Evolutionary conservation across 2,888 invertebrate genomes (phyloP), one percentile per base, ranked within the genome.

Genomic region (Nipponacmea schrenckii): DNA sequence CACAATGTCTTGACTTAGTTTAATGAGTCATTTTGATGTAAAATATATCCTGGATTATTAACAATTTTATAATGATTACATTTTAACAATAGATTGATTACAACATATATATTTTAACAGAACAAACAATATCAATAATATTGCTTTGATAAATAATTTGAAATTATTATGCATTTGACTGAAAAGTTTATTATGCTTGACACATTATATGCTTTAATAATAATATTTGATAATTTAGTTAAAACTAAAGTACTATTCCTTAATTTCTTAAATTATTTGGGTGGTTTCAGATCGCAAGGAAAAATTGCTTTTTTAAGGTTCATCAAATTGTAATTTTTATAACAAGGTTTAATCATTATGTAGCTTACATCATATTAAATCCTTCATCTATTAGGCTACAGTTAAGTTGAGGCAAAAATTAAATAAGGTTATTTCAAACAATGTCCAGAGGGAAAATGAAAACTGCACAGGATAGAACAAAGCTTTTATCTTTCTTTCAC

Each of bases 41-140:
- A 56, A 56, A 56, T 56, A 56, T 56, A 56, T n/a, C 39, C 39
- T 39, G 20, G 24, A 56, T 56, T 56, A 24, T 56, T 24, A 56
- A 56, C 56, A 56, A 56, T 56, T 56, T 56, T 39, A 39, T 39
- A 39, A 39, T 8, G 31, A 24, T 26, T 64, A 64, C 26, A 64
- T 64, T 26, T 27, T 31, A 66, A 24, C 20, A 44, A 24, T 45
- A 44, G 31, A 66, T 66, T 66, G 15, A 31, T 24, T n/a, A n/a
- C 15, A 39, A 39, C 64, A 27, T 4, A 17, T 66, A 66, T 26
- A 64, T 5, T n/a, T 24, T 8, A 26, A 14, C 20, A 66, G 4
- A 66, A 45, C 20, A 66, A 45, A 66, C 44, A 66, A 66, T 24
- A 66, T 44, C 24, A 24, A 44, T 66, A 20, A 64, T 64, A 39